These are phyloP conservation scores for Lepidocolaptes lacrymiger DNA, from an alignment of 2,797 vertebrate genomes.

Conservation along the genomic window DNA sequence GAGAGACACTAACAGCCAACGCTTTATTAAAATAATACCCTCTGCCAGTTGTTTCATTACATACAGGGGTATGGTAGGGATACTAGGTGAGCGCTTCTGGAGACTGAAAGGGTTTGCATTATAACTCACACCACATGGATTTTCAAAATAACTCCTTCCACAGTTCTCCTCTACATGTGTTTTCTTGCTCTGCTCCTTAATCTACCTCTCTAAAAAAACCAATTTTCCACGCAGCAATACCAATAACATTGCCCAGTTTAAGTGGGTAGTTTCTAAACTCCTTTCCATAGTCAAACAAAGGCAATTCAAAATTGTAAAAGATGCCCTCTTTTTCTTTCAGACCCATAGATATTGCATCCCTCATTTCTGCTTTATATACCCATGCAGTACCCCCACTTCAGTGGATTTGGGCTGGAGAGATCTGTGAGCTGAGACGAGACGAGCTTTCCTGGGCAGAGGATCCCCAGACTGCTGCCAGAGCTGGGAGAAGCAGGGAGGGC, in stretches of 20 bases:
- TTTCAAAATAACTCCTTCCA: not conserved
- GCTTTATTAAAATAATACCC: not conserved
- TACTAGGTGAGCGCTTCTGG: not conserved
- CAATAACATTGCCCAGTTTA: not conserved
- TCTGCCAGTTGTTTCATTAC: not conserved
- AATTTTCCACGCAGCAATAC: not conserved
- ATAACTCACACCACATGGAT: conserved; percentile 7
- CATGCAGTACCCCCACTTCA: not conserved
- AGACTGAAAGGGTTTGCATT: not conserved
- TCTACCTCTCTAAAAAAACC: not conserved
- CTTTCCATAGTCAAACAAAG: not conserved
- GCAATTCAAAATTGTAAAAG: not conserved
- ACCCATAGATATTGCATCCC: not conserved
- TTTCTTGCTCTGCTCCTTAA: not conserved
- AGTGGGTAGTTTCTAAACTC: not conserved
- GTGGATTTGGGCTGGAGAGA: not conserved
- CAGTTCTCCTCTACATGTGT: not conserved
- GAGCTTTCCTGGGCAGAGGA: not conserved
- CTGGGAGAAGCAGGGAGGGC: not conserved
- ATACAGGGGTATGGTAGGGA: not conserved
- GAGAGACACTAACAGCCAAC: not conserved
- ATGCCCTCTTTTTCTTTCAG: not conserved
- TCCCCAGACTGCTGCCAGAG: not conserved
- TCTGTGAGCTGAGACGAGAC: not conserved
- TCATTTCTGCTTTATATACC: not conserved